Percentiles rank a stretch among this genome's conserved stretches.
Evolutionary conservation across 2,797 vertebrate species (phyloP).

Genomic region (Microctenopoma steveboyesi): DNA sequence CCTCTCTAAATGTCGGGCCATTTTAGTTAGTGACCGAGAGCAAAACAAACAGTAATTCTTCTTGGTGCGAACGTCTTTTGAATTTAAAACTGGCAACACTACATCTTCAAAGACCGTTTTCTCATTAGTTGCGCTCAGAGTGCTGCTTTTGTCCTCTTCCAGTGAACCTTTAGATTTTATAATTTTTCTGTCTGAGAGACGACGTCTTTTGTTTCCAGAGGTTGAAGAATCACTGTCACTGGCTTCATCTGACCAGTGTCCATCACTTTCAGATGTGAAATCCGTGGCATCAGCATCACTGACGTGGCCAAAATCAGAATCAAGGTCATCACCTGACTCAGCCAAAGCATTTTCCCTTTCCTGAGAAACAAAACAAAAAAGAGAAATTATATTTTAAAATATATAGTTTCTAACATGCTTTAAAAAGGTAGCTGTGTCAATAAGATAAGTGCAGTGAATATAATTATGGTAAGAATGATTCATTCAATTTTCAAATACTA

Average conservation of each 20-base stretch:
- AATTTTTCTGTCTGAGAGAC: not conserved
- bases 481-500: too few relatives aligned
- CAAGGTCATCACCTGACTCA: constrained; percentile 17
- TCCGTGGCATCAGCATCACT: constrained; percentile 40
- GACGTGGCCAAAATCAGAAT: constrained; percentile 29
- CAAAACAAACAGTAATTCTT: constrained; percentile 73
- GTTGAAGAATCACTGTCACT: not conserved
- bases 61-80: constrained; percentile 8
- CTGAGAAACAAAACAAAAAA: constrained; percentile 25
- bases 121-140: not conserved
- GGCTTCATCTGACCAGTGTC: constrained; percentile 16
- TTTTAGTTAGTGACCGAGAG: constrained; percentile 34
- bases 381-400: not conserved
- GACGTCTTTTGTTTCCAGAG: not conserved
- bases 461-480: too few relatives aligned
- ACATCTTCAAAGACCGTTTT: constrained; percentile 10
- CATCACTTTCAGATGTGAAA: not conserved
- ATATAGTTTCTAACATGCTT: too few relatives aligned
- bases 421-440: too few relatives aligned
- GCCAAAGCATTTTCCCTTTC: constrained; percentile 14
- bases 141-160: accelerated
- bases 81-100: constrained; percentile 14
- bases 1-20: constrained; percentile 57
- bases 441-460: too few relatives aligned
- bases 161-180: not conserved